phyloP scores from a whole-genome alignment of 2,797 vertebrate species.

The Ciconia nigra region DNA sequence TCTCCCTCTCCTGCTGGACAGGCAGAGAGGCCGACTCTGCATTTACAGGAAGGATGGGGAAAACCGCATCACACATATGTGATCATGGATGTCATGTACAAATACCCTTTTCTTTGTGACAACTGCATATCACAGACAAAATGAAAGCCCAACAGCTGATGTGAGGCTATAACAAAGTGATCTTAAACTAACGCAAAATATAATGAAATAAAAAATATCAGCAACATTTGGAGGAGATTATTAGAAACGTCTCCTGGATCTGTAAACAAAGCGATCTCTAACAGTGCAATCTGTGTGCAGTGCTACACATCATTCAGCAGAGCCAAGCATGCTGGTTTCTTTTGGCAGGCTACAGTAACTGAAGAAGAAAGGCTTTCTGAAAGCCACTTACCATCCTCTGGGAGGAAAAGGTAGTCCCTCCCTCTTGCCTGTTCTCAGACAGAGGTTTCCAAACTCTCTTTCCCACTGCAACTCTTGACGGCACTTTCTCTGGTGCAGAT shows the following conservation, averaged over 20 bases:
- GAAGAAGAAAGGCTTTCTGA: constrained; percentile 44
- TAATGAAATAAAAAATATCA: background rate
- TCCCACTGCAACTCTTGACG: background rate
- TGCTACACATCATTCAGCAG: background rate
- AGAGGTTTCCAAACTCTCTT: background rate
- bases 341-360: background rate
- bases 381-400: constrained; percentile 58
- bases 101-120: background rate
- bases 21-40: background rate
- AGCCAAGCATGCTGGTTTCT: background rate
- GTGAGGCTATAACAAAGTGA: background rate
- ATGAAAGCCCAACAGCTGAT: background rate
- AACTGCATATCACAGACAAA: background rate
- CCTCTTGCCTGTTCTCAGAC: constrained; percentile 7
- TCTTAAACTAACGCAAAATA: background rate
- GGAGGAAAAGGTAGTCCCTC: constrained; percentile 17
- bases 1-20: background rate
- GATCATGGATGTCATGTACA: background rate
- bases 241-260: background rate
- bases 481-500: background rate
- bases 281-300: background rate
- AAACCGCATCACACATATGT: background rate
- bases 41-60: background rate
- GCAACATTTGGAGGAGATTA: background rate
- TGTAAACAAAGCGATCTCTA: background rate